Conservation (phyloP, 2,113 vertebrate genomes). For the Elgaria multicarinata region DNA sequence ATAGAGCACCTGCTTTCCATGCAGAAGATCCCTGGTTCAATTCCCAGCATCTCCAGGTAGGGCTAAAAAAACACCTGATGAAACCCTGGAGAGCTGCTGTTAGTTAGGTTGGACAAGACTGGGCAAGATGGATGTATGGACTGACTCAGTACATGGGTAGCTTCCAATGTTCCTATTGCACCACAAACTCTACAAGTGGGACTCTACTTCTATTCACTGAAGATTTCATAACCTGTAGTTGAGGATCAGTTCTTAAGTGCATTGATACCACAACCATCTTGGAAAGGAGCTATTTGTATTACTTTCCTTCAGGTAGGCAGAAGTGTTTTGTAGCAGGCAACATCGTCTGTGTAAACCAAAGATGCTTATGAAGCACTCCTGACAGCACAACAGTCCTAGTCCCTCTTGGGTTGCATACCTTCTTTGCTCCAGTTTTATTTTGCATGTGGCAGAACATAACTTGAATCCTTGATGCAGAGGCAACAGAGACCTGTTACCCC, state of each 20-base stretch:
- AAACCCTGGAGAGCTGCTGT: too few species aligned
- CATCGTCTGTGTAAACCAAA: neutral
- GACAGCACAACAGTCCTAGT: neutral
- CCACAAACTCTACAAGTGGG: too few species aligned
- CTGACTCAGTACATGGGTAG: too few species aligned
- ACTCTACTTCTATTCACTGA: neutral
- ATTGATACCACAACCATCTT: neutral
- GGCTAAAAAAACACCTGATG: too few species aligned
- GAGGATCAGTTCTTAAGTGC: neutral
- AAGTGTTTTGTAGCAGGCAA: neutral
- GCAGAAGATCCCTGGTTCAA: too few species aligned
- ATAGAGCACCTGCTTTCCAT: too few species aligned
- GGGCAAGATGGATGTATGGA: neutral
- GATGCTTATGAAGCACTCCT: neutral
- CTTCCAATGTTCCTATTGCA: too few species aligned
- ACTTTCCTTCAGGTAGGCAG: neutral
- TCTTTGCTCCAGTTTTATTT: neutral
- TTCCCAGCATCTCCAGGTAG: too few species aligned
- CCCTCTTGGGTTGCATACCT: neutral
- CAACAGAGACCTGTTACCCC: neutral
- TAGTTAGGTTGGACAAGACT: neutral
- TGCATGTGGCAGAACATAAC: neutral
- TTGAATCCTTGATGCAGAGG: neutral
- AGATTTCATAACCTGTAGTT: neutral
- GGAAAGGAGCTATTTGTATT: neutral